A percentile compares a stretch with the other conserved stretches of the same genome.
phyloP scores from a whole-genome alignment of 2,888 invertebrate species.

The Caenorhabditis imperialis region DNA sequence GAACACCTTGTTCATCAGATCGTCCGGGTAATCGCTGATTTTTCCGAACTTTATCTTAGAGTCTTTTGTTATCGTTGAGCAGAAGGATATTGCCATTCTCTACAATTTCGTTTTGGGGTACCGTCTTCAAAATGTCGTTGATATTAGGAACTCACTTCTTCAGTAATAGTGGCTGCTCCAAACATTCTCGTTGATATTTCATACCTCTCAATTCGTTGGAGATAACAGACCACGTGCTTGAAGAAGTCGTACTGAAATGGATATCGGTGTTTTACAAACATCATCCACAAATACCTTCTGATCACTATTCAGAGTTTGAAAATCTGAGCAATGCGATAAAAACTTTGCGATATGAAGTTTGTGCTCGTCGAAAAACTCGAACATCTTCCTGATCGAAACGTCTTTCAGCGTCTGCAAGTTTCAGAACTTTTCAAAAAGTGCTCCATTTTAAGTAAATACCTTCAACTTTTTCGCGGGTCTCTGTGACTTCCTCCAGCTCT shows the following conservation, averaged over 20 bases:
- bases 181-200: constrained; percentile 43
- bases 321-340: constrained; percentile 46
- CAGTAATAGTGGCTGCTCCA: constrained; percentile 4
- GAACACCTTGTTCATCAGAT: constrained; percentile 33
- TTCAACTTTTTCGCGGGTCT: constrained; percentile 9
- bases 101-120: constrained; percentile 4
- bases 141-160: not conserved
- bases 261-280: too few relatives aligned
- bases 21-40: constrained; percentile 31
- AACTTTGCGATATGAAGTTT: constrained; percentile 48
- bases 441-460: not conserved
- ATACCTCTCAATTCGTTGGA: constrained; percentile 49
- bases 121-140: not conserved
- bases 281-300: constrained; percentile 25
- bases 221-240: constrained; percentile 49
- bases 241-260: constrained; percentile 50
- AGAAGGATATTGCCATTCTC: constrained; percentile 11
- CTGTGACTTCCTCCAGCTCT: constrained; percentile 29
- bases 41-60: constrained; percentile 32
- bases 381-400: not conserved
- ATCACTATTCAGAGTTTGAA: constrained; percentile 28
- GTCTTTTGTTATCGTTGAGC: not conserved
- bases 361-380: constrained; percentile 18
- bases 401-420: not conserved
- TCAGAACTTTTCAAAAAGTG: too few relatives aligned